Percentiles rank a stretch among this genome's conserved stretches.
Conservation (phyloP, 1,140 invertebrate species). For the Pachyrhynchus sulphureomaculatus region DNA sequence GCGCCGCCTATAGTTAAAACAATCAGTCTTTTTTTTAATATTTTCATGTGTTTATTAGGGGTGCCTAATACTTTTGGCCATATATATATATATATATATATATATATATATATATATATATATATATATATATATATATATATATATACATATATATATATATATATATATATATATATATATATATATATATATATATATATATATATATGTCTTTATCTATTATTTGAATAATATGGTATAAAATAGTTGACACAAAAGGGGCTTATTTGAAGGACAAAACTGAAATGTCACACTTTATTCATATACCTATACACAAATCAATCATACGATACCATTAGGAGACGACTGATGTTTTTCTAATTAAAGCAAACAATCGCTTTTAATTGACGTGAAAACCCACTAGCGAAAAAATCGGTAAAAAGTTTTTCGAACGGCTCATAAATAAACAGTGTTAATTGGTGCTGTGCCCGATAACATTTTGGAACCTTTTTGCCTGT, state of each 20-base stretch:
- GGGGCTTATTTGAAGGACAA: no score
- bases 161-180: constrained; percentile 7
- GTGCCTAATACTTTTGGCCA: no score
- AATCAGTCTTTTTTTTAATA: no score
- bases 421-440: constrained; percentile 1
- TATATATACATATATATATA: constrained; percentile 5
- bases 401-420: constrained; percentile 1
- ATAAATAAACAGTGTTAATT: constrained; percentile 8
- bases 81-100: no score
- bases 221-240: neutral
- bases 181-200: constrained; percentile 7
- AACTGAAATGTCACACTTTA: no score
- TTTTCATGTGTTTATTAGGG: no score
- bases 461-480: neutral
- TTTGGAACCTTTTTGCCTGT: neutral
- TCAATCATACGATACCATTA: no score
- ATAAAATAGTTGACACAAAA: no score
- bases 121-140: constrained; percentile 7
- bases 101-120: no score
- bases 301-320: no score
- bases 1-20: no score
- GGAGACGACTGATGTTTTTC: constrained; percentile 2
- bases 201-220: neutral
- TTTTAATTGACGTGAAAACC: constrained; percentile 13
- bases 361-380: constrained; percentile 7